phyloP scores from a whole-genome alignment of 2,113 vertebrate species.

The Bubo blakistoni region DNA sequence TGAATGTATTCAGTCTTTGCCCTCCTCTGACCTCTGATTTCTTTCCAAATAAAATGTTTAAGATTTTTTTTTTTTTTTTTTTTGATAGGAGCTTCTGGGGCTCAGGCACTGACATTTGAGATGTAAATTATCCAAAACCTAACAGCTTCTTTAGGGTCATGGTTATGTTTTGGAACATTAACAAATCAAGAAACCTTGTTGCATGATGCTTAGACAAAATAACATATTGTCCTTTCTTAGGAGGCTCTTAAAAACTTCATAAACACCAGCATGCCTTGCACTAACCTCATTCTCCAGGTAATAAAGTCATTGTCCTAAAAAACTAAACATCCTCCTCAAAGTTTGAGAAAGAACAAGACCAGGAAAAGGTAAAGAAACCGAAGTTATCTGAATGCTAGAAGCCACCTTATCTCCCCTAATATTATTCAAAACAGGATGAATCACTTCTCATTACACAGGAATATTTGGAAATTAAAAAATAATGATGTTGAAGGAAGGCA shows the following conservation, averaged over 20 bases:
- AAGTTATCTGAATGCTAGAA: not conserved
- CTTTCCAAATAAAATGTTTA: slow-evolving; percentile 59
- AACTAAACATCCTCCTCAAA: not conserved
- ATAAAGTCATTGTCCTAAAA: not conserved
- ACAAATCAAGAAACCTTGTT: not conserved
- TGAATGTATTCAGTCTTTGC: slow-evolving; percentile 27
- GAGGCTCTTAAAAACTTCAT: not conserved
- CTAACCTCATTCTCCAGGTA: not conserved
- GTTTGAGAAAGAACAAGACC: not conserved
- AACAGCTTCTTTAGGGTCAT: not conserved
- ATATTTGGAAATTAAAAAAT: not conserved
- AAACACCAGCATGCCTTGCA: not conserved
- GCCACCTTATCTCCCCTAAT: not conserved
- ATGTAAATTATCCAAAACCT: not conserved
- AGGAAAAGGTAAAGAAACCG: not conserved
- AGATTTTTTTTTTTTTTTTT: not conserved
- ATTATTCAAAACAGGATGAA: not conserved
- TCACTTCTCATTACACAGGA: not conserved
- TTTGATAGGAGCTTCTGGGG: not conserved
- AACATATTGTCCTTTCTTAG: not conserved
- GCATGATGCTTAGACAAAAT: not conserved
- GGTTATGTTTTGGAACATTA: not conserved
- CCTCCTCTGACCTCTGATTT: slow-evolving; percentile 39
- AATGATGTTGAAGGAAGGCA: not conserved
- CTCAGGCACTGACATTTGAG: not conserved